These are phyloP conservation scores for Tipula unca DNA, from an alignment of 2,888 invertebrate genomes.

Conservation along the genomic window DNA sequence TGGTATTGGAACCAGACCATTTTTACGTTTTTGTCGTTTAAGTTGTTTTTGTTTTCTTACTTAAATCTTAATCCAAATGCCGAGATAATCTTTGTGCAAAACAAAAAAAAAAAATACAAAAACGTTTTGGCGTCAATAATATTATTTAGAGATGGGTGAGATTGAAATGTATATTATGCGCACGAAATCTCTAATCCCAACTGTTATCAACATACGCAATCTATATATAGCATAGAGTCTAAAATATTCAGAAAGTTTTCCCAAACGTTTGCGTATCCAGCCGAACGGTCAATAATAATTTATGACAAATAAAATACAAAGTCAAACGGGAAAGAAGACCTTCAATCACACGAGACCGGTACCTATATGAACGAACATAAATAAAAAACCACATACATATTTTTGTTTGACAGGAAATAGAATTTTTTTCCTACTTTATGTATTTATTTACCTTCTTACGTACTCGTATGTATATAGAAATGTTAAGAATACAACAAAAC, in stretches of 20 bases:
- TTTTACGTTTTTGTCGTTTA: not conserved
- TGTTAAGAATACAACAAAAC: not conserved
- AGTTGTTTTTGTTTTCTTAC: not conserved
- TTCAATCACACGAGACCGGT: not conserved
- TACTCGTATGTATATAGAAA: too few relatives aligned
- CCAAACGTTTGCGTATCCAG: not conserved
- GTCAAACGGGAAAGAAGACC: not conserved
- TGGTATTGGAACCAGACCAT: not conserved
- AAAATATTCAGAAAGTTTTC: too few relatives aligned
- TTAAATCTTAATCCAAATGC: slow-evolving; percentile 1
- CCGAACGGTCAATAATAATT: not conserved
- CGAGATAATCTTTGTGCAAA: not conserved
- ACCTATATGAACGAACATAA: too few relatives aligned
- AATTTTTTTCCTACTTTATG: not conserved
- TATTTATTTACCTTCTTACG: not conserved
- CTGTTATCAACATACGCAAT: not conserved
- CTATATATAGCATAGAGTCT: not conserved
- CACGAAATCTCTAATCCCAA: not conserved
- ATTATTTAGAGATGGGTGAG: not conserved
- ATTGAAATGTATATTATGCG: not conserved
- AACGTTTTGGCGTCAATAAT: not conserved
- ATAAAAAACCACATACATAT: not conserved
- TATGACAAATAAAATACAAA: not conserved
- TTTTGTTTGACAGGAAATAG: not conserved
- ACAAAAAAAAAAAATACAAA: not conserved